Percentiles rank a stretch among this genome's conserved stretches.
Evolutionary conservation across 2,888 invertebrate genomes (phyloP).

Genomic region (Perizoma flavofasciatum): DNA sequence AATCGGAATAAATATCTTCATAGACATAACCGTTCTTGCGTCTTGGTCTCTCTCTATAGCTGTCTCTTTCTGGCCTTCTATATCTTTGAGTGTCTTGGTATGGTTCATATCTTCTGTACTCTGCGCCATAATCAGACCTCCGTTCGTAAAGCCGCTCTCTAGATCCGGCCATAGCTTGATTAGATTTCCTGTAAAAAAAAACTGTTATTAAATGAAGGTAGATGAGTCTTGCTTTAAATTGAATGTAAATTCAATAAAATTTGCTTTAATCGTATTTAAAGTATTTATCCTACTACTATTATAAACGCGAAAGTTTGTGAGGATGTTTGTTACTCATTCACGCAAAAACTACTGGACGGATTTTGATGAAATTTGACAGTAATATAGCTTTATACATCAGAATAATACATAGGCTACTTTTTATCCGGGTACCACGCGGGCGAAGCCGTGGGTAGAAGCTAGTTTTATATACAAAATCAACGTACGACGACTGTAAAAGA

Average conservation of each 20-base stretch:
- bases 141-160: constrained; percentile 73
- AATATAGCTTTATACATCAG: too few relatives aligned
- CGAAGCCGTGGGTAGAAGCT: too few relatives aligned
- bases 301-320: too few relatives aligned
- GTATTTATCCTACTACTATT: too few relatives aligned
- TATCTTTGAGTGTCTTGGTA: constrained; percentile 49
- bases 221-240: background rate
- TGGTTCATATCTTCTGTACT: constrained; percentile 56
- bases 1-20: constrained; percentile 80
- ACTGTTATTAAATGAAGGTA: constrained; percentile 24
- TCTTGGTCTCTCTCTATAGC: constrained; percentile 54
- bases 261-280: too few relatives aligned
- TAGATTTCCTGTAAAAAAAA: constrained; percentile 41
- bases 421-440: too few relatives aligned
- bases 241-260: background rate
- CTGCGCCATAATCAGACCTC: constrained; percentile 61
- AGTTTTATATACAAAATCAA: too few relatives aligned
- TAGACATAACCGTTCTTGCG: constrained; percentile 77
- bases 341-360: too few relatives aligned
- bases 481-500: too few relatives aligned
- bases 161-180: constrained; percentile 73
- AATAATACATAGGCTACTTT: too few relatives aligned
- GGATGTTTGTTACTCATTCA: too few relatives aligned
- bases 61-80: constrained; percentile 49
- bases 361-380: too few relatives aligned